A percentile compares a stretch with the other conserved stretches of the same genome.
Evolutionary conservation across 1,140 invertebrate genomes (phyloP).

Genomic region (Xylocopa sonorina): DNA sequence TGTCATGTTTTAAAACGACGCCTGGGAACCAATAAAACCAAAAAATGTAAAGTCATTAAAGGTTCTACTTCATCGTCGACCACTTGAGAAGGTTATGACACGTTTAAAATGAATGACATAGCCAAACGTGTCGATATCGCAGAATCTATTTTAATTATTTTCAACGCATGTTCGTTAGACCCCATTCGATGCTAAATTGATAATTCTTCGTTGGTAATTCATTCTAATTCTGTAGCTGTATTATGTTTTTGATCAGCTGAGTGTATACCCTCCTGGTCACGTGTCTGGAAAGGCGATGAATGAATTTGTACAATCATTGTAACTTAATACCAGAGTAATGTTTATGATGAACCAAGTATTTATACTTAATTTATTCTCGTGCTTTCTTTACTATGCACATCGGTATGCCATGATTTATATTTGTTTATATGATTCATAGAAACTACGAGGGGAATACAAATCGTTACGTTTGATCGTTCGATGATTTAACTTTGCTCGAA

Average conservation of each 20-base stretch:
- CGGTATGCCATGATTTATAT: neutral
- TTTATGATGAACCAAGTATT: neutral
- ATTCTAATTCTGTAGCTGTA: neutral
- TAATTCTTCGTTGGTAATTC: neutral
- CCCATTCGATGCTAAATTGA: neutral
- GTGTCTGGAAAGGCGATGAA: neutral
- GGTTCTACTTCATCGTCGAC: neutral
- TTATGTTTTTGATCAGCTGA: conserved; percentile 10
- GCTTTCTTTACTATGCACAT: neutral
- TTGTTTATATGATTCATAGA: neutral
- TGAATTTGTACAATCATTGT: conserved; percentile 1
- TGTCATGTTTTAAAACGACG: conserved; percentile 8
- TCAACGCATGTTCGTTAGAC: neutral
- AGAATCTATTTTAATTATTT: neutral
- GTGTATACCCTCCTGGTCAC: neutral
- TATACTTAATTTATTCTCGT: too few species aligned
- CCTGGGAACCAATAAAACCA: neutral
- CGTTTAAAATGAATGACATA: neutral
- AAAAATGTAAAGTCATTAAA: conserved; percentile 29
- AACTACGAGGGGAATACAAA: too few species aligned
- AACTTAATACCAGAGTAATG: neutral
- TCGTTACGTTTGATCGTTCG: too few species aligned
- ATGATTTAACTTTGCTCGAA: neutral
- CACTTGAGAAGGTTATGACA: neutral
- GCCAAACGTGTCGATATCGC: neutral